Percentiles rank a stretch among this genome's conserved stretches.
phyloP scores from a whole-genome alignment of 2,888 invertebrate genomes.

The Lepidocyrtoides sp. region DNA sequence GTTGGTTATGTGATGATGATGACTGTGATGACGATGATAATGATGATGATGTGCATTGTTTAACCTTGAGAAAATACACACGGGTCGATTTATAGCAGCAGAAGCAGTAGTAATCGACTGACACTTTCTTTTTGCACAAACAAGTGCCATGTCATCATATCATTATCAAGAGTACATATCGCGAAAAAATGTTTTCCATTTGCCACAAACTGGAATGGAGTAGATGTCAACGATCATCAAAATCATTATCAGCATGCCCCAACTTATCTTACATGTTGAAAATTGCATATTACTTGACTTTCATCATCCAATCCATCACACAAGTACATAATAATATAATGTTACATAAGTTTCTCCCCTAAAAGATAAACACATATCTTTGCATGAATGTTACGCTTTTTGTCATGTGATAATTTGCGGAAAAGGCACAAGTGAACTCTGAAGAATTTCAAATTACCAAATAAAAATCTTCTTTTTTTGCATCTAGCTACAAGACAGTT shows the following conservation, averaged over 20 bases:
- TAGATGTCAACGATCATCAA: neutral
- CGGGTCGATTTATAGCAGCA: neutral
- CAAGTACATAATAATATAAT: too few relatives aligned
- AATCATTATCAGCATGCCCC: too few relatives aligned
- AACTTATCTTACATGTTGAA: too few relatives aligned
- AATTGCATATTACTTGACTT: too few relatives aligned
- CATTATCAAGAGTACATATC: neutral
- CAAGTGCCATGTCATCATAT: neutral
- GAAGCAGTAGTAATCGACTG: neutral
- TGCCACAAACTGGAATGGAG: neutral
- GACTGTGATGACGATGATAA: neutral
- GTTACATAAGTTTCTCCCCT: too few relatives aligned
- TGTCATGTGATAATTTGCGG: too few relatives aligned
- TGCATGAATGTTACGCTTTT: neutral
- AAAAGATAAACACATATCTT: neutral
- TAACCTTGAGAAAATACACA: conserved; percentile 31
- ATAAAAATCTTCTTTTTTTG: neutral
- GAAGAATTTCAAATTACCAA: neutral
- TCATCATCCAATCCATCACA: too few relatives aligned
- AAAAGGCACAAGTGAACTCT: neutral
- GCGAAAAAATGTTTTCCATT: neutral
- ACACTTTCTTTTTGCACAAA: neutral
- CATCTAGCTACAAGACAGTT: neutral
- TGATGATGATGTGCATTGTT: conserved; percentile 26
- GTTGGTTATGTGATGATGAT: neutral